Evolutionary conservation across 1,140 invertebrate species (phyloP).

Genomic region (Brachionus calyciflorus): DNA sequence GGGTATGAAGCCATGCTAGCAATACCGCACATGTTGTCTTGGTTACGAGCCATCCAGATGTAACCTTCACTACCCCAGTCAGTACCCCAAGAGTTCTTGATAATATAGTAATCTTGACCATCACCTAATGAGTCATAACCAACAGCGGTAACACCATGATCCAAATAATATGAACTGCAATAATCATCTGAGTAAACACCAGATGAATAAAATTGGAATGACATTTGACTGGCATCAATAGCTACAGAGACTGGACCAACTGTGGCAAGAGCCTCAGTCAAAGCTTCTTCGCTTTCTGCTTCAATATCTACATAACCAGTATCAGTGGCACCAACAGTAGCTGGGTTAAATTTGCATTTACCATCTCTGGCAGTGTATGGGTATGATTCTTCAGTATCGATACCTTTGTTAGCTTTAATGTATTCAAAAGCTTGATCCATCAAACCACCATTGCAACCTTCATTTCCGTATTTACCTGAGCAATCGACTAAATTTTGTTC

Average conservation of each 20-base stretch:
- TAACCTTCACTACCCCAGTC: conserved; percentile 61
- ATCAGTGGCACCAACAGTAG: conserved; percentile 75
- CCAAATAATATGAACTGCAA: conserved; percentile 49
- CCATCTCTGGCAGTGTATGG: conserved; percentile 49
- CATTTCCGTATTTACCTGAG: conserved; percentile 62
- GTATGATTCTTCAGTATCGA: conserved; percentile 60
- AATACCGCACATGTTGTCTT: conserved; percentile 82
- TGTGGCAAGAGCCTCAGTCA: conserved; percentile 76
- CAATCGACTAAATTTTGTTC: conserved; percentile 98
- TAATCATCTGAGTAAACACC: conserved; percentile 51
- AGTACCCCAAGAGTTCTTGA: conserved; percentile 49
- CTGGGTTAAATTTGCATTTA: conserved; percentile 45
- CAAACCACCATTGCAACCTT: conserved; percentile 52
- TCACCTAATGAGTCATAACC: conserved; percentile 48
- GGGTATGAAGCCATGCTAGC: conserved; percentile 69
- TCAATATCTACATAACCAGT: conserved; percentile 74
- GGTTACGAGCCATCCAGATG: conserved; percentile 83
- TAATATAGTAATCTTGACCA: conserved; percentile 49
- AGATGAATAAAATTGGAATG: conserved; percentile 49
- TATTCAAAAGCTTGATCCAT: conserved; percentile 61
- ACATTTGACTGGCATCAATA: conserved; percentile 83
- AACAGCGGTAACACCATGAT: conserved; percentile 49
- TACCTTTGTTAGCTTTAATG: conserved; percentile 57
- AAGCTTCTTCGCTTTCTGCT: conserved; percentile 65
- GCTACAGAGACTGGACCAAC: conserved; percentile 78